Evolutionary conservation across 2,888 invertebrate genomes (phyloP), one percentile per base, ranked within the genome.

Genomic region (Watsonalla cultraria): DNA sequence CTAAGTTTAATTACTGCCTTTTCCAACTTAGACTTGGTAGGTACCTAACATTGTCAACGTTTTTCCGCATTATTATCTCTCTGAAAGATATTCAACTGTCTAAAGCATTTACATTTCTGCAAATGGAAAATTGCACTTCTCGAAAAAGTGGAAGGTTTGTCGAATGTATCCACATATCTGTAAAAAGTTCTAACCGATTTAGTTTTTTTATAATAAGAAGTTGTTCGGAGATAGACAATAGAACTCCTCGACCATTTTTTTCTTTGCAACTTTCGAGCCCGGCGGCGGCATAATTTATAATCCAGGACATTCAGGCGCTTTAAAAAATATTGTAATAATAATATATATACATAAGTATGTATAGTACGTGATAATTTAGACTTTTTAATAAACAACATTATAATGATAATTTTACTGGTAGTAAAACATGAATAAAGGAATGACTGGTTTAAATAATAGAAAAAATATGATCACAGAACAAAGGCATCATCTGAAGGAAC

Each of bases 1-100:
- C 85, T 84, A 82, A 78, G 68, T 75, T 82, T 85, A 85, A 84
- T 85, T 86, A 82, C 80, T 66, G 65, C 78, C 72, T 78, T 82
- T 81, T 79, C 78, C 71, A 42, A 76, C 71, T 74, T 74, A 72
- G 78, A 74, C 77, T 78, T 76, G 8, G 37, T 42, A 70, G 61
- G 70, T 73, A 70, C 73, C 68, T 74, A 69, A 80, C 78, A 81
- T 80, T 84, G 81, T 82, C 80, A 76, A 76, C 76, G 76, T 76
- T 75, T 78, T 84, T 85, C 84, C 84, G 82, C 70, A 68, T 78
- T 73, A 80, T 82, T 85, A 82, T 82, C 79, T 70, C 71, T 74
- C 75, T 76, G 66, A 65, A 69, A 65, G 69, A 67, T 68, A 61
- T 61, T 74, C 75, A 70, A 67, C 68, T 61, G 61, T 74, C 75